Evolutionary conservation across 1,140 invertebrate species (phyloP), one percentile per base, ranked within the genome.

Genomic region (Lordiphosa stackelbergi): DNA sequence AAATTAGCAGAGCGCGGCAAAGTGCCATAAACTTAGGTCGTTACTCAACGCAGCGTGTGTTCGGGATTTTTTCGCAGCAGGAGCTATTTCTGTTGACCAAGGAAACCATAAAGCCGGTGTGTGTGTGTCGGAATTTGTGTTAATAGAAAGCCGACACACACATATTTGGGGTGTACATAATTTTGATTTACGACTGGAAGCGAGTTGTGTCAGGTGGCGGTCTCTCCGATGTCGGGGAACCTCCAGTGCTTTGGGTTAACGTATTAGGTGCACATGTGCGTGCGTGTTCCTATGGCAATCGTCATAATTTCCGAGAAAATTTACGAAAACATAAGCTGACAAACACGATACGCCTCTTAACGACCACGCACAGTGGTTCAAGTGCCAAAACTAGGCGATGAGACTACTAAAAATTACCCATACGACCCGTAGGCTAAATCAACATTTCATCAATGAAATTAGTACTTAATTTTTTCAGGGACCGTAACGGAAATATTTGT

Each of bases 101-200:
- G 34, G 24, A 31, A 19, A 58, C 22, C 55, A 42, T 13, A n/a
- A 7, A 3, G 10, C n/a, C 10, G n/a, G n/a, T n/a, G n/a, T n/a
- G n/a, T n/a, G 34, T 13, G 11, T 11, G 47, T 11, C 34, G 34
- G 16, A 66, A 69, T 46, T 73, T 41, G 53, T 73, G 57, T 73
- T 63, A 63, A 73, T 73, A 58, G 36, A 63, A 54, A 73, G 58
- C 59, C 57, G n/a, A 28, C 60, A 74, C 42, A 69, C 13, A 43
- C 41, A 72, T 66, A 70, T 74, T 54, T 74, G 62, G n/a, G 66
- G 56, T 56, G 57, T 56, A 58, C 56, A 66, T 69, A 62, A 58
- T 53, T 66, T 57, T 75, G 72, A 75, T 75, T 75, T 75, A 75
- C 66, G 66, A 55, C 47, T 11, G 4, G 2, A 51, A 42, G 53